Percentiles rank a stretch among this genome's conserved stretches.
phyloP scores from a whole-genome alignment of 1,140 invertebrate species.

The Zaprionus davidi region DNA sequence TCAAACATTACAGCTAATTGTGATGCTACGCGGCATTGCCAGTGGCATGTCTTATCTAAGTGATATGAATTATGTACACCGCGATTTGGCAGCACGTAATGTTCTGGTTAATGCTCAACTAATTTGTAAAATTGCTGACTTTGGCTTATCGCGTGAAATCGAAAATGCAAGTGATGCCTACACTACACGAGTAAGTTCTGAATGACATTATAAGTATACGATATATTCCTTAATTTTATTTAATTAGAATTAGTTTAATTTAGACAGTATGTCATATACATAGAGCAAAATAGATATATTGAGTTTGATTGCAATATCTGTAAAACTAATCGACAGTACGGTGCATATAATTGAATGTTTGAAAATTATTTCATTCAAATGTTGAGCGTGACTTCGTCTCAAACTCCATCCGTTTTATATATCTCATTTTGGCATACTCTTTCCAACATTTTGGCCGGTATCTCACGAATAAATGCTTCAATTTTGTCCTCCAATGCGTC shows the following conservation, averaged over 20 bases:
- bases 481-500: too few relatives aligned
- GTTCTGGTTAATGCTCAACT: conserved; percentile 98
- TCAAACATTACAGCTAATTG: conserved; percentile 97
- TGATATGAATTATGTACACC: conserved; percentile 99
- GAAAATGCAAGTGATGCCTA: conserved; percentile 99
- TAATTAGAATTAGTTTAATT: neutral
- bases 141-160: conserved; percentile 98
- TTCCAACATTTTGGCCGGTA: too few relatives aligned
- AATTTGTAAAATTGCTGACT: conserved; percentile 99
- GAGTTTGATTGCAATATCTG: too few relatives aligned
- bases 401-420: too few relatives aligned
- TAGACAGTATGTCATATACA: neutral
- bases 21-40: conserved; percentile 98
- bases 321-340: too few relatives aligned
- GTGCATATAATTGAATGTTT: too few relatives aligned
- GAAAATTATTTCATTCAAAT: too few relatives aligned
- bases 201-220: neutral
- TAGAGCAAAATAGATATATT: too few relatives aligned
- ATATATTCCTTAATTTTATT: too few relatives aligned
- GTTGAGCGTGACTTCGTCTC: too few relatives aligned
- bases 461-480: too few relatives aligned
- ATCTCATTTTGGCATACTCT: too few relatives aligned
- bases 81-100: conserved; percentile 98
- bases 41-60: conserved; percentile 99
- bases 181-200: conserved; percentile 93